Conservation (phyloP, 2,113 vertebrate species). For the Leptobrachium ailaonicum region DNA sequence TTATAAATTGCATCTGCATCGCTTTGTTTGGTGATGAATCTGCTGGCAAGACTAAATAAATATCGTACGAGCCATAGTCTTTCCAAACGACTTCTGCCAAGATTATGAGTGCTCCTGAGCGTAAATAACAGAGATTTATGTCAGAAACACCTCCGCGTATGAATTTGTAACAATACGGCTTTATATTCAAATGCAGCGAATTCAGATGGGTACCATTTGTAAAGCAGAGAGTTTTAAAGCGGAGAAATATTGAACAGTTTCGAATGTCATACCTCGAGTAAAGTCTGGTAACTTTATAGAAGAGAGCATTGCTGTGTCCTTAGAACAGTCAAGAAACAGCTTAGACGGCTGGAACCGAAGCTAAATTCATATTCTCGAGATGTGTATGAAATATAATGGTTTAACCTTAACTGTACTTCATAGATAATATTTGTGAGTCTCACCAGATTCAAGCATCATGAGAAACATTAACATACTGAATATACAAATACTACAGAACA, state of each 20-base stretch:
- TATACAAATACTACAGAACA: no score
- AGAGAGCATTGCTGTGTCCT: not conserved
- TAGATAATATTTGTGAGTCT: not conserved
- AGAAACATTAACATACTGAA: not conserved
- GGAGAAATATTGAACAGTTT: not conserved
- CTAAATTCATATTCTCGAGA: not conserved
- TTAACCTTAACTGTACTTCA: not conserved
- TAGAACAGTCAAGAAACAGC: not conserved
- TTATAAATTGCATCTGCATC: not conserved
- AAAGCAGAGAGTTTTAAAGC: not conserved
- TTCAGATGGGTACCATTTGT: constrained; percentile 3
- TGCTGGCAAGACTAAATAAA: constrained; percentile 1
- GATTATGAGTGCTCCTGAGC: not conserved
- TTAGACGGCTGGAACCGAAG: not conserved
- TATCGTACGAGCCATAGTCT: not conserved
- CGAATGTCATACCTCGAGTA: not conserved
- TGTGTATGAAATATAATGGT: not conserved
- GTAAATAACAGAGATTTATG: not conserved
- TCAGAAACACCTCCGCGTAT: constrained; percentile 1
- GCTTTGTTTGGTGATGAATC: not conserved
- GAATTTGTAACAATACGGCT: not conserved
- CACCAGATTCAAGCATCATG: not conserved
- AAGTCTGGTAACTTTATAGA: not conserved
- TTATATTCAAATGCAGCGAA: not conserved
- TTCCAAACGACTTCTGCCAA: not conserved